Percentiles rank a stretch among this genome's conserved stretches.
phyloP scores from a whole-genome alignment of 2,888 invertebrate species.

The Phymatocera aterrima region DNA sequence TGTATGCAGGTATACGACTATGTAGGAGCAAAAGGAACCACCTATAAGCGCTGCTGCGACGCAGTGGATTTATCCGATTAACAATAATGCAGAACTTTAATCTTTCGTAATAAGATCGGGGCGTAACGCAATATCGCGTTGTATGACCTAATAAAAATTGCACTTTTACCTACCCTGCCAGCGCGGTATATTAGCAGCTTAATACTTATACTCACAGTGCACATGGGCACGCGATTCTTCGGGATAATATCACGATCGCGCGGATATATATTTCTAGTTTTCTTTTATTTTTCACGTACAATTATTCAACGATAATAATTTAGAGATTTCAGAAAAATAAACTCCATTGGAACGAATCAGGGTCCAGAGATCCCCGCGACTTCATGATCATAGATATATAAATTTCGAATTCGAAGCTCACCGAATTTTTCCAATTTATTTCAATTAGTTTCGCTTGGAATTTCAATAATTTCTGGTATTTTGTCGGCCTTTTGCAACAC shows the following conservation, averaged over 20 bases:
- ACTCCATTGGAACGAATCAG: too few relatives aligned
- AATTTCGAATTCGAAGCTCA: too few relatives aligned
- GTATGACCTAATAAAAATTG: conserved; percentile 39
- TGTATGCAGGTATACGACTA: background rate
- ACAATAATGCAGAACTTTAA: conserved; percentile 34
- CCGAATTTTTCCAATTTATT: too few relatives aligned
- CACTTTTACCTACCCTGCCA: background rate
- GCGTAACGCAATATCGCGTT: conserved; percentile 39
- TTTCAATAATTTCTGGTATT: too few relatives aligned
- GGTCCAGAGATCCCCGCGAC: too few relatives aligned
- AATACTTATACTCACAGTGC: background rate
- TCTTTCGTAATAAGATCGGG: conserved; percentile 19
- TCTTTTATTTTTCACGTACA: background rate
- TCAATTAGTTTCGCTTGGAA: too few relatives aligned
- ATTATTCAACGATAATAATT: conserved; percentile 5
- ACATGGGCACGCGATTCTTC: too few relatives aligned
- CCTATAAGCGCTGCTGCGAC: background rate
- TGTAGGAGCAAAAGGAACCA: background rate
- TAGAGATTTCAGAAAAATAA: too few relatives aligned
- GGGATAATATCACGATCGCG: background rate
- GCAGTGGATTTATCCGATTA: conserved; percentile 33
- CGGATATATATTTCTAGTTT: background rate
- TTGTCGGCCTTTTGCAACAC: too few relatives aligned
- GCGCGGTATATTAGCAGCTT: too few relatives aligned
- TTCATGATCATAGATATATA: too few relatives aligned